Evolutionary conservation across 2,888 invertebrate genomes (phyloP), one percentile per base, ranked within the genome.

Genomic region (Tipula lateralis): DNA sequence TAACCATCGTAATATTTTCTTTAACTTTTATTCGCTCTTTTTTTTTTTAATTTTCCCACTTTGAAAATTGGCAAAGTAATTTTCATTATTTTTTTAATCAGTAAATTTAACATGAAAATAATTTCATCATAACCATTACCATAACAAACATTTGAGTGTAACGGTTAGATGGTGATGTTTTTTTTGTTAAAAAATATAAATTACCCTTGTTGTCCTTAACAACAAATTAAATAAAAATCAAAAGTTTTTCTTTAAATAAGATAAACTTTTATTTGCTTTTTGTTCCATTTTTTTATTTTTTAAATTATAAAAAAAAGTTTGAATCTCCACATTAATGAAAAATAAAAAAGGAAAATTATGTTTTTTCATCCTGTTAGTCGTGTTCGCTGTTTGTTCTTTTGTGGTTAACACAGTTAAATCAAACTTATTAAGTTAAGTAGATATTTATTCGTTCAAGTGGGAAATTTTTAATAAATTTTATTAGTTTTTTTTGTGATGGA

Each of bases 131-230:
- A 19, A 66, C 66, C 66, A 66, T 66, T 66, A 24, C 24, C 66
- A 66, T 66, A 6, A 66, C 24, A 66, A 66, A 24, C 19, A 66
- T 24, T 24, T 66, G 66, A 16, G 44, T 44, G 44, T 66, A 66
- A 19, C 66, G 24, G 66, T 66, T 66, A 66, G 66, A 66, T 66
- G 19, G 66, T 66, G 24, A 66, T 9, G 66, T 19, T 24, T 66
- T 66, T 66, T 66, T 24, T 66, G 0, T 66, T 19, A 66, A 50
- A 50, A 50, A 50, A 66, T 66, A 66, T 66, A 66, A 66, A 66
- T 66, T 66, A 24, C 66, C 66, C 66, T 66, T 66, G 66, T 66
- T 66, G 66, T 66, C 66, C 66, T 66, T 66, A 66, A 66, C 66
- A 66, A 66, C 66, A 66, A 66, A 66, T 66, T 66, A 66, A 66